A percentile compares a stretch with the other conserved stretches of the same genome.
Conservation (phyloP, 2,888 invertebrate genomes). For the Spialia ferax region DNA sequence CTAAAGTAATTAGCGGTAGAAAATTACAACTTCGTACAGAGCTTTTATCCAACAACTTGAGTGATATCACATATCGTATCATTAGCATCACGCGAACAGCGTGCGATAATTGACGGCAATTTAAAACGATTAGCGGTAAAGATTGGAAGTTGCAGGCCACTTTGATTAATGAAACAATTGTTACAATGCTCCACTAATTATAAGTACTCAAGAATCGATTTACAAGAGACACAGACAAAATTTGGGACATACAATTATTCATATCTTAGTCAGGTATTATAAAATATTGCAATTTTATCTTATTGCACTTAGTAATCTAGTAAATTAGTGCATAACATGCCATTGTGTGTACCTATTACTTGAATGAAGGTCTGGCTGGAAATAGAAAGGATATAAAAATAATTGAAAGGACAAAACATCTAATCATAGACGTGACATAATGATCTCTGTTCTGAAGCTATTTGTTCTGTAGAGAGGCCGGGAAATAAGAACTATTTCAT, state of each 20-base stretch:
- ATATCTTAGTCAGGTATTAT: too few relatives aligned
- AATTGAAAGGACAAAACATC: too few relatives aligned
- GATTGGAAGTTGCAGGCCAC: constrained; percentile 30
- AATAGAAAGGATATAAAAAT: too few relatives aligned
- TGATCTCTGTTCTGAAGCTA: too few relatives aligned
- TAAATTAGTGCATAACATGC: too few relatives aligned
- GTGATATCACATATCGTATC: constrained; percentile 28
- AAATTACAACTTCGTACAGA: constrained; percentile 25
- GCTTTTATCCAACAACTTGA: constrained; percentile 32
- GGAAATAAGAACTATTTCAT: too few relatives aligned
- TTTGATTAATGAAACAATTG: constrained; percentile 40
- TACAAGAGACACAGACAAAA: not conserved
- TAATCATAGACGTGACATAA: too few relatives aligned
- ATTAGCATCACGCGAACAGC: constrained; percentile 41
- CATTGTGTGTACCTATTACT: too few relatives aligned
- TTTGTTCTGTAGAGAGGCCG: too few relatives aligned
- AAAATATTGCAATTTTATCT: too few relatives aligned
- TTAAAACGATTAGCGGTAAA: constrained; percentile 39
- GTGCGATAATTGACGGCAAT: constrained; percentile 39
- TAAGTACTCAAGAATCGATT: not conserved
- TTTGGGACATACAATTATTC: not conserved
- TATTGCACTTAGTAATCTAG: too few relatives aligned
- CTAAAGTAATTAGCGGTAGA: constrained; percentile 27
- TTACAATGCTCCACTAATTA: not conserved
- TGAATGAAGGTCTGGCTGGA: too few relatives aligned